Conservation (phyloP, 2,113 vertebrate genomes). For the Podarcis muralis region DNA sequence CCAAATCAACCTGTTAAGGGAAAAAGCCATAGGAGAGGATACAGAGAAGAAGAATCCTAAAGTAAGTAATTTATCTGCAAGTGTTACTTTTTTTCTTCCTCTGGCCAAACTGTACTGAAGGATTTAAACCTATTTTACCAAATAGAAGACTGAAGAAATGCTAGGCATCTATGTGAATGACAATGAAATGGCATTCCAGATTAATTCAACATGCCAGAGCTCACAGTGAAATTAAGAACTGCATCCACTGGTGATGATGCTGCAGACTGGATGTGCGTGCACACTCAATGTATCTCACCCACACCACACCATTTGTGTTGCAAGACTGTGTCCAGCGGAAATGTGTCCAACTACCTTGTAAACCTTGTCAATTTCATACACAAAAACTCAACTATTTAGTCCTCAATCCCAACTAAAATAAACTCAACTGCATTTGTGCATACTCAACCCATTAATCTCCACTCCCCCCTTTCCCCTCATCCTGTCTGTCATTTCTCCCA, state of each 20-base stretch:
- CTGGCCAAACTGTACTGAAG: no score
- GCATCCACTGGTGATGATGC: neutral
- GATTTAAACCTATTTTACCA: neutral
- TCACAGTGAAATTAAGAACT: neutral
- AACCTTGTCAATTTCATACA: neutral
- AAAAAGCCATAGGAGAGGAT: neutral
- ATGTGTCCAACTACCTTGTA: neutral
- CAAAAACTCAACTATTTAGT: neutral
- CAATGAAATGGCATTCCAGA: neutral
- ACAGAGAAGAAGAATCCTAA: slow-evolving; percentile 33
- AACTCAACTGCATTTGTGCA: neutral
- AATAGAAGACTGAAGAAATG: neutral
- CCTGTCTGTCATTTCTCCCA: neutral
- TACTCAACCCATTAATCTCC: neutral
- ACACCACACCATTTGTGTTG: neutral
- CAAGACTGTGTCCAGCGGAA: neutral
- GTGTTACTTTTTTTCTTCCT: neutral
- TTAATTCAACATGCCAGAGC: neutral
- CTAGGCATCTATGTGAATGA: neutral
- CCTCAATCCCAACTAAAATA: neutral
- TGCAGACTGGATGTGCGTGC: neutral
- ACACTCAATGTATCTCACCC: neutral
- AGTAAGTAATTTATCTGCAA: neutral
- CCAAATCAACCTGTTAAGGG: slow-evolving; percentile 91
- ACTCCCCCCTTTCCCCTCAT: no score